Evolutionary conservation across 2,888 invertebrate species (phyloP).

Genomic region (Ashinkailepas kermadecensis): DNA sequence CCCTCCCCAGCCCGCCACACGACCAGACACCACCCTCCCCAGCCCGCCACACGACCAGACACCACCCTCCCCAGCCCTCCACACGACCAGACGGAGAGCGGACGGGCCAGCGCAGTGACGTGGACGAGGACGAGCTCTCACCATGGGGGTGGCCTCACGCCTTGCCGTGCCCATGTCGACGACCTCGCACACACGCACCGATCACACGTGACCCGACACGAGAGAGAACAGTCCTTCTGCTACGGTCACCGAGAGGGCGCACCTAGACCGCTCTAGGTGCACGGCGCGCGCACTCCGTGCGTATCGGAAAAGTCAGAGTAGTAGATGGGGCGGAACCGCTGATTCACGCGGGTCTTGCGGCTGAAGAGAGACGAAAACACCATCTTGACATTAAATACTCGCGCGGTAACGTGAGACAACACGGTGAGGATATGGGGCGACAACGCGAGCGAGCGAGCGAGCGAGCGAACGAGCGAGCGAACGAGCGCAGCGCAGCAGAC

Average conservation of each 20-base stretch:
- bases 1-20: too few species aligned
- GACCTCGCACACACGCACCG: neutral
- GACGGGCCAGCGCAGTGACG: too few species aligned
- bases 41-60: neutral
- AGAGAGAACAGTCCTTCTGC: constrained; percentile 15
- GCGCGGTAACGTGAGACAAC: neutral
- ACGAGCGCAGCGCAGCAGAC: too few species aligned
- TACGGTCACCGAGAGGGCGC: neutral
- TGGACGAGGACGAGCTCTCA: neutral
- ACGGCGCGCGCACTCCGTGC: neutral
- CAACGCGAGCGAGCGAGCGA: too few species aligned
- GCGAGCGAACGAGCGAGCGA: too few species aligned
- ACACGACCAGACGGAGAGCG: too few species aligned
- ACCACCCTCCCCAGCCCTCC: neutral
- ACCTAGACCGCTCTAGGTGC: constrained; percentile 15
- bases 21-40: neutral
- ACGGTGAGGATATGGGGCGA: too few species aligned
- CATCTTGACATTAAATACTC: neutral
- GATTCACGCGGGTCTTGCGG: neutral
- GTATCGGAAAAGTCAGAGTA: constrained; percentile 9
- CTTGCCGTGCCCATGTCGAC: neutral
- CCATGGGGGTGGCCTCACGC: neutral
- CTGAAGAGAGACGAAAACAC: neutral
- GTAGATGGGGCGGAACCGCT: neutral
- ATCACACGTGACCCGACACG: neutral